Conservation (phyloP, 1,140 invertebrate species). For the Drosophila simulans region DNA sequence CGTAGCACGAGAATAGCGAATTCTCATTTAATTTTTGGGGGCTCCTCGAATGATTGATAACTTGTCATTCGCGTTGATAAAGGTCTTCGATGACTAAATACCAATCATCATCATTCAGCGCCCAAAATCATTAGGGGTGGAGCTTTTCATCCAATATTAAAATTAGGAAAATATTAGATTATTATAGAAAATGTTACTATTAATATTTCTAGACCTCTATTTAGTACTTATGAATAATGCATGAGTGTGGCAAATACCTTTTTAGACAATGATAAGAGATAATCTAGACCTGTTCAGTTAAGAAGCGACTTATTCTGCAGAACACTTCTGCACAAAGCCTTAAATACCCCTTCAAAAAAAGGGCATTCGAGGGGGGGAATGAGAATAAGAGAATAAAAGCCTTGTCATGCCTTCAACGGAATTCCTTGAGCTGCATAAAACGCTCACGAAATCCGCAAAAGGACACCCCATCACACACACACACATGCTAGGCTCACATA, state of each 20-base stretch:
- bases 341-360: constrained; percentile 7
- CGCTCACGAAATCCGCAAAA: constrained; percentile 64
- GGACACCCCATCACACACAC: constrained; percentile 25
- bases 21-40: neutral
- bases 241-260: too few relatives aligned
- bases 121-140: neutral
- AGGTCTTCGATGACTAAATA: neutral
- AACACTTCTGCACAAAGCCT: constrained; percentile 1
- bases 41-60: neutral
- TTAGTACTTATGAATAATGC: neutral
- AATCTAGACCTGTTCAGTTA: constrained; percentile 15
- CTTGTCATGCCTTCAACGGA: constrained; percentile 63
- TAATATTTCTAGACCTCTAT: neutral
- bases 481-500: neutral
- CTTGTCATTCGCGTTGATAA: neutral
- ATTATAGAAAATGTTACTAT: neutral
- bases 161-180: neutral
- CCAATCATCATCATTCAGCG: neutral
- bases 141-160: neutral
- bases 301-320: neutral
- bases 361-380: constrained; percentile 22
- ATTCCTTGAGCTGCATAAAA: constrained; percentile 76
- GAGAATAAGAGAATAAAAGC: constrained; percentile 42
- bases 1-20: neutral
- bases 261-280: neutral